Evolutionary conservation across 2,888 invertebrate genomes (phyloP).

Genomic region (Choristoneura rosaceana): DNA sequence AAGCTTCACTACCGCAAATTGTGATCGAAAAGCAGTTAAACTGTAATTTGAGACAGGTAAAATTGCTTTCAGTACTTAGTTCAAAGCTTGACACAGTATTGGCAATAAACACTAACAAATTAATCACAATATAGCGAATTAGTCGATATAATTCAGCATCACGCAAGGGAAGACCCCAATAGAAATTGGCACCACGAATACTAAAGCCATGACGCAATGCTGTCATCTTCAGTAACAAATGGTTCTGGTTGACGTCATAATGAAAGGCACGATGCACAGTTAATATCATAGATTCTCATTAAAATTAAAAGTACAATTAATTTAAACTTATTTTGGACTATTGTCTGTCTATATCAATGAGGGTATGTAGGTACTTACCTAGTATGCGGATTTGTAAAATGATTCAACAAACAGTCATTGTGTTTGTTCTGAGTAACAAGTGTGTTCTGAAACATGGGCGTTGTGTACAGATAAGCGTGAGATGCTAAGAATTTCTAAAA

Average conservation of each 20-base stretch:
- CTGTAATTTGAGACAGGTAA: constrained; percentile 20
- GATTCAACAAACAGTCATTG: constrained; percentile 23
- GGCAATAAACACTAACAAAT: constrained; percentile 10
- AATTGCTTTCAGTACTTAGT: constrained; percentile 8
- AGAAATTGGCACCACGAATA: constrained; percentile 48
- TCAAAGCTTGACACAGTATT: constrained; percentile 16
- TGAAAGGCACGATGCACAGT: constrained; percentile 40
- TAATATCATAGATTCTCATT: background rate
- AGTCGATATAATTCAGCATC: constrained; percentile 21
- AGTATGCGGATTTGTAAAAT: constrained; percentile 20
- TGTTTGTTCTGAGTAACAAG: constrained; percentile 23
- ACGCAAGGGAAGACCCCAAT: constrained; percentile 35
- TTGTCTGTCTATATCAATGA: constrained; percentile 4
- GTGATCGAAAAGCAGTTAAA: constrained; percentile 23
- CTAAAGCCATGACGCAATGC: constrained; percentile 51
- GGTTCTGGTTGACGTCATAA: constrained; percentile 51
- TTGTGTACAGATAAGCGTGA: background rate
- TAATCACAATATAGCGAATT: constrained; percentile 20
- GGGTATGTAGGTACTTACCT: background rate
- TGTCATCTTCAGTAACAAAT: constrained; percentile 48
- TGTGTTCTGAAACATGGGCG: background rate
- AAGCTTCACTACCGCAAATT: constrained; percentile 51
- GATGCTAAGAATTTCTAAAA: background rate
- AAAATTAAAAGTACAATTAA: background rate
- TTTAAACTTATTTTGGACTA: background rate